Conservation (phyloP, 2,113 vertebrate species). For the Donacobius atricapilla region DNA sequence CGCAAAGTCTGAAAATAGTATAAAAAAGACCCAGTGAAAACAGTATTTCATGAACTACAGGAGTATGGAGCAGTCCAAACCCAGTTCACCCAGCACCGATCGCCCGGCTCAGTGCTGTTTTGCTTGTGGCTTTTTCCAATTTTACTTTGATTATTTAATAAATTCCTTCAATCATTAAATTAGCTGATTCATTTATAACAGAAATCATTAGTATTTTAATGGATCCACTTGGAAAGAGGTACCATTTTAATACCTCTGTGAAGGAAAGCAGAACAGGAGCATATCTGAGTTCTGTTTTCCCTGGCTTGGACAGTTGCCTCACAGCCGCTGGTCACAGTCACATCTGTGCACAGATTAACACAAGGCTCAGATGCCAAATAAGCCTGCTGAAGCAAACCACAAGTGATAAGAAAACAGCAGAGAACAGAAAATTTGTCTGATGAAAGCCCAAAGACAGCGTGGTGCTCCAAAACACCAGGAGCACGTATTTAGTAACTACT, state of each 20-base stretch:
- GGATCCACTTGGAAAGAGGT: background rate
- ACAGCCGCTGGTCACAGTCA: background rate
- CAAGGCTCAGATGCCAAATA: background rate
- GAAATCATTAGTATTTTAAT: background rate
- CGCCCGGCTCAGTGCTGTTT: too few relatives aligned
- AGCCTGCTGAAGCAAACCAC: background rate
- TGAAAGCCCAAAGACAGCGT: background rate
- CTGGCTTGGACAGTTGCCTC: background rate
- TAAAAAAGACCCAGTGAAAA: too few relatives aligned
- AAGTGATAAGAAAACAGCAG: background rate
- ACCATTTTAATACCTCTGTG: background rate
- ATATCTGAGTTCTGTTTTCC: too few relatives aligned
- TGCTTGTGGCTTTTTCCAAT: too few relatives aligned
- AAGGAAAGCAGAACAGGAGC: background rate
- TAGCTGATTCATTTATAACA: too few relatives aligned
- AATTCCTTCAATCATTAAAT: too few relatives aligned
- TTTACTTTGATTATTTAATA: too few relatives aligned
- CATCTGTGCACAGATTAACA: background rate
- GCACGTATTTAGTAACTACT: rapidly evolving
- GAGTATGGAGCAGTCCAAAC: too few relatives aligned
- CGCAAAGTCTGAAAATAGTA: too few relatives aligned
- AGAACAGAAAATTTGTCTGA: background rate
- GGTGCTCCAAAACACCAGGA: background rate
- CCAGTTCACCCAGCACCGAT: too few relatives aligned
- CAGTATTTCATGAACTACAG: too few relatives aligned